Percentiles rank a stretch among this genome's conserved stretches.
Conservation (phyloP, 2,888 invertebrate genomes). For the Ectemnius continuus region DNA sequence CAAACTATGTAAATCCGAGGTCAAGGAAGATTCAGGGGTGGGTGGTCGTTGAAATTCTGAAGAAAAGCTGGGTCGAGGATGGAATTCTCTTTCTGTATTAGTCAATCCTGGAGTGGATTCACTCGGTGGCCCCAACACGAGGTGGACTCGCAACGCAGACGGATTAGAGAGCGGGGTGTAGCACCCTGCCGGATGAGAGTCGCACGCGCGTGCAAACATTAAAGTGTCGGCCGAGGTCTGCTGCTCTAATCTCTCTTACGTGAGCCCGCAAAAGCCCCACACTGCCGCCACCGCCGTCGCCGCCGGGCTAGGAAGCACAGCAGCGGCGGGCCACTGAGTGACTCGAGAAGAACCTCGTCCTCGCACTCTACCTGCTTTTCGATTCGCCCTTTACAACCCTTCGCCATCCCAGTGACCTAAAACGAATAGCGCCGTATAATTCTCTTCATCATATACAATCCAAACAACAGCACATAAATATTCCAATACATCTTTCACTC, state of each 20-base stretch:
- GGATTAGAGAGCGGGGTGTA: not conserved
- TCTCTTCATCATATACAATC: not conserved
- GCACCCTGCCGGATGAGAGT: too few species aligned
- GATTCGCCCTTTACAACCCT: not conserved
- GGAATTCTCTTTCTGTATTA: not conserved
- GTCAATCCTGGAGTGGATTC: not conserved
- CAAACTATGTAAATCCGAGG: too few species aligned
- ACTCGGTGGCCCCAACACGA: not conserved
- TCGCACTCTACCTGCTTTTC: not conserved
- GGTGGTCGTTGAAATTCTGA: too few species aligned
- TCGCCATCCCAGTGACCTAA: not conserved
- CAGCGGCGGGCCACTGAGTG: not conserved
- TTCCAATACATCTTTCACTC: not conserved
- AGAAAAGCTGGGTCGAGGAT: not conserved
- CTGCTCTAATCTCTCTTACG: conserved; percentile 1
- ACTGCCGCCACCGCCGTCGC: too few species aligned
- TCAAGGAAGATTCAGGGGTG: too few species aligned
- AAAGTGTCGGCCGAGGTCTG: not conserved
- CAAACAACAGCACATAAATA: too few species aligned
- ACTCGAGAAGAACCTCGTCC: not conserved
- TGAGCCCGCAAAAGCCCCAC: not conserved
- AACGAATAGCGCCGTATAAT: not conserved
- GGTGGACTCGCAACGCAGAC: not conserved
- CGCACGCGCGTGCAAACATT: conserved; percentile 5
- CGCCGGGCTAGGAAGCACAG: not conserved